These are phyloP conservation scores for Drosophila subsilvestris DNA, from an alignment of 2,888 invertebrate species.

Conservation along the genomic window DNA sequence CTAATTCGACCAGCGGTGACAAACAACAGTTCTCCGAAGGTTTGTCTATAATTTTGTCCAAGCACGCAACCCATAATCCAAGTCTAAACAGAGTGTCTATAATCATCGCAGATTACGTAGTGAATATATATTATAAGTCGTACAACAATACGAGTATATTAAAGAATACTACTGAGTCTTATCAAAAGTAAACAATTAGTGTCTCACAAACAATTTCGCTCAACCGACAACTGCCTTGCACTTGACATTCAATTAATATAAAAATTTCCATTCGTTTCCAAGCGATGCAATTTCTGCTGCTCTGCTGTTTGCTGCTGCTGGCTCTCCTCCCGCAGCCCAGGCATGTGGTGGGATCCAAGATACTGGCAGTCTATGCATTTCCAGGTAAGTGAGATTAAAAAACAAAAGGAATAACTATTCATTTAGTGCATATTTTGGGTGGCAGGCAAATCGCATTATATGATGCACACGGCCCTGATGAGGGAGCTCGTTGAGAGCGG, in stretches of 20 bases:
- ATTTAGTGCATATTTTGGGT: not conserved
- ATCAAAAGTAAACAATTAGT: constrained; percentile 17
- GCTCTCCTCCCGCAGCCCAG: constrained; percentile 21
- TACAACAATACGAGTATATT: not conserved
- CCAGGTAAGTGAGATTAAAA: constrained; percentile 62
- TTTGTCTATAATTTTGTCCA: not conserved
- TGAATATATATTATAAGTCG: not conserved
- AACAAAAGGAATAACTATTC: not conserved
- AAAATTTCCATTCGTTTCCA: not conserved
- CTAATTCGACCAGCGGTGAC: not conserved
- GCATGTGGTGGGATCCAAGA: constrained; percentile 74
- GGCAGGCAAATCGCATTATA: constrained; percentile 84
- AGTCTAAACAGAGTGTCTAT: not conserved
- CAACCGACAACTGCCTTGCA: not conserved
- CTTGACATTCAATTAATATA: not conserved
- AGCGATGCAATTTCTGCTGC: constrained; percentile 37
- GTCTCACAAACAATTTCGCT: not conserved
- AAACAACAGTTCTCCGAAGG: not conserved
- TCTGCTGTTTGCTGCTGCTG: constrained; percentile 39
- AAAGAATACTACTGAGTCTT: constrained; percentile 7
- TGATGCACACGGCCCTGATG: constrained; percentile 84
- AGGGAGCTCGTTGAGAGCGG: constrained; percentile 83
- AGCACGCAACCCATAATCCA: constrained; percentile 24
- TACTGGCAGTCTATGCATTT: constrained; percentile 84
- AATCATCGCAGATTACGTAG: constrained; percentile 6